Evolutionary conservation across 2,113 vertebrate species (phyloP), one percentile per base, ranked within the genome.

Genomic region (Callospermophilus lateralis): DNA sequence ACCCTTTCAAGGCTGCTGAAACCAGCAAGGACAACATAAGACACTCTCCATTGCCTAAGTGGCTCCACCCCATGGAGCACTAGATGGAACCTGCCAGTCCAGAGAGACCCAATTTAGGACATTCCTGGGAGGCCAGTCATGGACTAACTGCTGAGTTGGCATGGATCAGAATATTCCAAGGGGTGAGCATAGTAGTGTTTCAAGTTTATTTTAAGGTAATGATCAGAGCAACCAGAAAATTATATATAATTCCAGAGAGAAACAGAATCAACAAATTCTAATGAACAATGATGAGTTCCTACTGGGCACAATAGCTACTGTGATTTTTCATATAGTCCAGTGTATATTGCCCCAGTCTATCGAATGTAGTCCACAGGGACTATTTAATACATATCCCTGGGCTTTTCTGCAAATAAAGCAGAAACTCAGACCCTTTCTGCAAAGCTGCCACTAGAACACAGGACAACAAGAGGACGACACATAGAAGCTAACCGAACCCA

Each of bases 241-340:
- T 65, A 63, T 22, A 67, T 77, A 51, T 48, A 87, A 95, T 73
- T 87, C 51, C 84, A 87, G 51, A 89, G 34, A 94, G 45, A 90
- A 94, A 78, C 48, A 74, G 74, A 95, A 68, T 34, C 34, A 93
- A 94, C n/a, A 68, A 67, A 61, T 87, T 91, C 86, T 61, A 78
- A 65, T 13, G 15, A 68, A 86, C 30, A 94, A 74, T 4, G 70
- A 48, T 22, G 58, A n/a, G 32, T 10, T 51, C 61, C 65, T 63
- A 34, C 7, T 39, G 19, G 37, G 11, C 39, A 74, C 76, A n/a
- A 70, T 8, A 42, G 45, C 24, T 39, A 11, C 26, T n/a, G 1
- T 24, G 16, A 70, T 70, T 94, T 30, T 22, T 84, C 53, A 37
- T 1, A 6, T 3, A 61, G 74, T 12, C 19, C 15, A n/a, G 48